phyloP scores from a whole-genome alignment of 2,797 vertebrate genomes.

The Delichon dasypus region DNA sequence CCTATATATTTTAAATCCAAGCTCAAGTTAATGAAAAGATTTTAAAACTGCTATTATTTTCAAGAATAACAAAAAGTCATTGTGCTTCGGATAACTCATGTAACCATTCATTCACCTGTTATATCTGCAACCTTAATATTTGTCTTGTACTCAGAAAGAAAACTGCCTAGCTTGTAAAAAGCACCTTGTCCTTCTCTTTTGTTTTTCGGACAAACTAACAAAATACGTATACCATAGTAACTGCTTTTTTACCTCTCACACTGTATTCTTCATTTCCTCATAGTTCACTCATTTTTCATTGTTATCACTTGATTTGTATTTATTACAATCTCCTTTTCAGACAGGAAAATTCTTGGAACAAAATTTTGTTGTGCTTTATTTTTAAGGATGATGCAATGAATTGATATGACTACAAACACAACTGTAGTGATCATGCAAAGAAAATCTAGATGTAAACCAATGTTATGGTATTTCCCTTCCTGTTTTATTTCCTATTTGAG shows the following conservation, averaged over 20 bases:
- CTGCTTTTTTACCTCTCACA: background rate
- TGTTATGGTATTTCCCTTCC: background rate
- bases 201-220: background rate
- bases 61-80: background rate
- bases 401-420: background rate
- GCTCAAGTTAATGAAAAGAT: background rate
- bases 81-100: background rate
- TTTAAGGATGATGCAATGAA: background rate
- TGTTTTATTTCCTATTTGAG: background rate
- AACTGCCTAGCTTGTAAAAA: background rate
- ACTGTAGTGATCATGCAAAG: background rate
- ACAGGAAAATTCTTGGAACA: background rate
- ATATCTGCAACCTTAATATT: background rate
- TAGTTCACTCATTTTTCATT: background rate
- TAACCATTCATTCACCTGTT: background rate
- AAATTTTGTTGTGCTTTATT: background rate
- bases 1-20: background rate
- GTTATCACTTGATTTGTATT: background rate
- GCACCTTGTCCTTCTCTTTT: background rate
- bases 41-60: background rate
- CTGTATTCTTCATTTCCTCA: background rate
- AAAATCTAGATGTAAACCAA: background rate
- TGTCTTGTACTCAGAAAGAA: background rate
- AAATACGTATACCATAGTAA: background rate
- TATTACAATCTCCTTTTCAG: background rate